A percentile compares a stretch with the other conserved stretches of the same genome.
Conservation (phyloP, 2,888 invertebrate genomes). For the Eremobia ochroleuca region DNA sequence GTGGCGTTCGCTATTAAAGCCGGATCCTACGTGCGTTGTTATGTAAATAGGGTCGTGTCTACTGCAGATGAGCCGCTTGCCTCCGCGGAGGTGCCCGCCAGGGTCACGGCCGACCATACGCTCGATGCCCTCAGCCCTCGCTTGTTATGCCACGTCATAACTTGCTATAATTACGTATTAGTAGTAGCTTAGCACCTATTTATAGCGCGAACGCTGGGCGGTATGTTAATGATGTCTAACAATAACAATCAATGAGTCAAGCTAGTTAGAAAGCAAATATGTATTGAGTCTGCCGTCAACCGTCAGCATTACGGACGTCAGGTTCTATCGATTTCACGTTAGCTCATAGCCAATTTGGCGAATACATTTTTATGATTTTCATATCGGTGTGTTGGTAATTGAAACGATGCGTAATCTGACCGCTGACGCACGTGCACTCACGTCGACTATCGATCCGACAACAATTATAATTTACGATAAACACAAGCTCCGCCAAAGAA, state of each 20-base stretch:
- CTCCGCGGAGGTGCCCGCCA: constrained; percentile 61
- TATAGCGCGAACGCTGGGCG: constrained; percentile 37
- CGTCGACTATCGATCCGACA: constrained; percentile 74
- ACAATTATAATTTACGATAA: constrained; percentile 76
- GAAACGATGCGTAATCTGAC: constrained; percentile 77
- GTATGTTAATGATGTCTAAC: constrained; percentile 55
- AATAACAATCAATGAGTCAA: constrained; percentile 50
- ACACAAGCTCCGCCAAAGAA: constrained; percentile 69
- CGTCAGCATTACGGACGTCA: constrained; percentile 56
- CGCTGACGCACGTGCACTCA: constrained; percentile 80
- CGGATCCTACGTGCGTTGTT: constrained; percentile 80
- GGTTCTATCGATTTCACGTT: constrained; percentile 66
- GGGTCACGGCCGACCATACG: constrained; percentile 76
- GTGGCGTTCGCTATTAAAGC: constrained; percentile 75
- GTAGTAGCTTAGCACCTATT: constrained; percentile 56
- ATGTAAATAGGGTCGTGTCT: constrained; percentile 80
- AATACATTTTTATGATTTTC: constrained; percentile 81
- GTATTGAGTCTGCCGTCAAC: constrained; percentile 55
- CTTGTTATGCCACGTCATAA: constrained; percentile 67
- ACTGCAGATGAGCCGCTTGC: constrained; percentile 65
- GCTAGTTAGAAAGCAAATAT: constrained; percentile 36
- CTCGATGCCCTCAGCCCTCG: constrained; percentile 68
- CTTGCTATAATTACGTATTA: constrained; percentile 64
- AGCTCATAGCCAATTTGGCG: constrained; percentile 76
- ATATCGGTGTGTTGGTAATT: constrained; percentile 78